A percentile compares a stretch with the other conserved stretches of the same genome.
Evolutionary conservation across 2,888 invertebrate genomes (phyloP).

Genomic region (Galerucella nymphaeae): DNA sequence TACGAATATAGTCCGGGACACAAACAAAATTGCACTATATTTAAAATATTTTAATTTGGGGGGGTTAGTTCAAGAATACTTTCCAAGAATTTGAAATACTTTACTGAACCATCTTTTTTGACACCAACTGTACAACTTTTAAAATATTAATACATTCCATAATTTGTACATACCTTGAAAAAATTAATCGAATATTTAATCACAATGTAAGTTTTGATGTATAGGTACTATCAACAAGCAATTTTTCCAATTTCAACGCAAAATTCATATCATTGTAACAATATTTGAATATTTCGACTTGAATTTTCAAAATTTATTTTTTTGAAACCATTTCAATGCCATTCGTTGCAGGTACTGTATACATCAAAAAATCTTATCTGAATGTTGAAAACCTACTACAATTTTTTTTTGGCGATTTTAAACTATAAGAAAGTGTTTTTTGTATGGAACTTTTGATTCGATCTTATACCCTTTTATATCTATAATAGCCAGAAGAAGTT

Average conservation of each 20-base stretch:
- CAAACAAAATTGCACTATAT: too few species aligned
- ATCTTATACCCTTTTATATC: slow-evolving; percentile 24
- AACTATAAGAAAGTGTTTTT: slow-evolving; percentile 12
- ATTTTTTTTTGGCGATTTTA: slow-evolving; percentile 7
- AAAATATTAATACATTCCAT: slow-evolving; percentile 41
- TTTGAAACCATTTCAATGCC: too few species aligned
- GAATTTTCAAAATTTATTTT: too few species aligned
- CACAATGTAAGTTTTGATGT: neutral
- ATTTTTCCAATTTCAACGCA: neutral
- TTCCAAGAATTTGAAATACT: too few species aligned
- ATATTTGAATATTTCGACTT: too few species aligned
- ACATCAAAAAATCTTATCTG: neutral
- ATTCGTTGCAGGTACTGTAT: neutral
- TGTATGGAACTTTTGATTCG: slow-evolving; percentile 19
- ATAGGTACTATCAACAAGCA: neutral
- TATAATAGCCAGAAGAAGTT: slow-evolving; percentile 11
- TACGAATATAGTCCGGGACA: too few species aligned
- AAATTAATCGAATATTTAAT: slow-evolving; percentile 7
- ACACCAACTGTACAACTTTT: slow-evolving; percentile 26
- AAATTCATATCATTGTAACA: too few species aligned
- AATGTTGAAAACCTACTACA: neutral
- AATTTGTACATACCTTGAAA: slow-evolving; percentile 37
- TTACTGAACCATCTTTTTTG: neutral
- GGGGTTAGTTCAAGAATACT: too few species aligned
- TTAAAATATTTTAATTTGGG: too few species aligned